phyloP scores from a whole-genome alignment of 2,797 vertebrate genomes.

The Notamacropus eugenii region DNA sequence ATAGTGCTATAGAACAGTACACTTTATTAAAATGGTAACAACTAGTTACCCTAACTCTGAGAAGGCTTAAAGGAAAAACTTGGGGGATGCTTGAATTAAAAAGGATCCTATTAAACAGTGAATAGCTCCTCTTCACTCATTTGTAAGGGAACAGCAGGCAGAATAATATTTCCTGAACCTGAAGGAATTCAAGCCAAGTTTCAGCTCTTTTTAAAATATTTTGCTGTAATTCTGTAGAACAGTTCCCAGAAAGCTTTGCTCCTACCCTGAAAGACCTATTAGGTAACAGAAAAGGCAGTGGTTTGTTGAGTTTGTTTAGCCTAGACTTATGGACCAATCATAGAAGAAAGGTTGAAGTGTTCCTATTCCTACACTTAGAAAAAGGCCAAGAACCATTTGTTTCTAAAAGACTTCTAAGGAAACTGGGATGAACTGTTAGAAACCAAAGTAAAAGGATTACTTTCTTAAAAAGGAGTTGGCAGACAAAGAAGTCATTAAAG shows the following conservation, averaged over 20 bases:
- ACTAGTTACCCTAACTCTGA: slow-evolving; percentile 2
- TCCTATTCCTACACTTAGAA: not conserved
- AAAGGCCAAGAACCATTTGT: not conserved
- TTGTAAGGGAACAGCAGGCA: slow-evolving; percentile 33
- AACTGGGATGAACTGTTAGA: slow-evolving; percentile 6
- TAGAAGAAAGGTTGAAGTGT: not conserved
- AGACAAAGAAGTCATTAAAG: slow-evolving; percentile 29
- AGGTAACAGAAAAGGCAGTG: not conserved
- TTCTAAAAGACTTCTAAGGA: slow-evolving; percentile 16
- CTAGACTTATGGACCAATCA: not conserved
- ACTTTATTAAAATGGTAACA: not conserved
- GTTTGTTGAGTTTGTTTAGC: not conserved
- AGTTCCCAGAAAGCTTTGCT: slow-evolving; percentile 21
- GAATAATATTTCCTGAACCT: slow-evolving; percentile 25
- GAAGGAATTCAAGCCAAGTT: not conserved
- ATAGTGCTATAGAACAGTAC: not conserved
- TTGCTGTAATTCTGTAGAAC: not conserved
- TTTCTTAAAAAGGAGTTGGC: slow-evolving; percentile 44
- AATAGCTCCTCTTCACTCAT: slow-evolving; percentile 16
- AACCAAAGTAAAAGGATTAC: slow-evolving; percentile 30
- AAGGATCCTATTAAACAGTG: not conserved
- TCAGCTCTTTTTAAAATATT: slow-evolving; percentile 48
- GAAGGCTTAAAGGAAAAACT: not conserved
- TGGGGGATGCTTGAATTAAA: not conserved
- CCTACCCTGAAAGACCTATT: not conserved